phyloP scores from a whole-genome alignment of 2,113 vertebrate species.

The Corythornis vintsioides region DNA sequence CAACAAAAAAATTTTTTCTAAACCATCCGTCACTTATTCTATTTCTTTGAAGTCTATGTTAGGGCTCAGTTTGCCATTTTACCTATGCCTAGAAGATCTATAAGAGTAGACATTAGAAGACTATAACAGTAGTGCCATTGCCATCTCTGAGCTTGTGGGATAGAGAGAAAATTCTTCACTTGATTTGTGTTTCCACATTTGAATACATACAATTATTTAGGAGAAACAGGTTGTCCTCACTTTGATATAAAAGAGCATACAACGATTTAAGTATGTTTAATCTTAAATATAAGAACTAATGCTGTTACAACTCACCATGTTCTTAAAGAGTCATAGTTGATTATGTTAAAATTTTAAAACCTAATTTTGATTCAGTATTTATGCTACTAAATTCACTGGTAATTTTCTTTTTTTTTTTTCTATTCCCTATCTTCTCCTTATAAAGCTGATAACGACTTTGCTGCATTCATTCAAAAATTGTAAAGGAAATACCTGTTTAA shows the following conservation, averaged over 20 bases:
- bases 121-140: background rate
- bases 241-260: background rate
- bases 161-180: background rate
- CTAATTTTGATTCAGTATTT: background rate
- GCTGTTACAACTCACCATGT: background rate
- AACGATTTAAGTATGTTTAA: background rate
- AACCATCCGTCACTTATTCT: background rate
- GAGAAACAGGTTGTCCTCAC: background rate
- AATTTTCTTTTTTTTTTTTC: background rate
- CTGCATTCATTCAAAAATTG: background rate
- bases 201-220: background rate
- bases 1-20: background rate
- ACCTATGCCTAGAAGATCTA: background rate
- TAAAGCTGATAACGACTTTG: background rate
- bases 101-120: too few relatives aligned
- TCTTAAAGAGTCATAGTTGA: background rate
- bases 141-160: background rate
- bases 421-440: background rate
- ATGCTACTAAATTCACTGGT: background rate
- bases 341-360: background rate
- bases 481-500: background rate
- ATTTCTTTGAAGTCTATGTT: background rate
- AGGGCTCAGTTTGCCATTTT: background rate
- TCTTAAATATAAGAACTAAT: background rate
- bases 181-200: background rate